Percentiles rank a stretch among this genome's conserved stretches.
Conservation (phyloP, 1,140 invertebrate species). For the Brachionus manjavacas region DNA sequence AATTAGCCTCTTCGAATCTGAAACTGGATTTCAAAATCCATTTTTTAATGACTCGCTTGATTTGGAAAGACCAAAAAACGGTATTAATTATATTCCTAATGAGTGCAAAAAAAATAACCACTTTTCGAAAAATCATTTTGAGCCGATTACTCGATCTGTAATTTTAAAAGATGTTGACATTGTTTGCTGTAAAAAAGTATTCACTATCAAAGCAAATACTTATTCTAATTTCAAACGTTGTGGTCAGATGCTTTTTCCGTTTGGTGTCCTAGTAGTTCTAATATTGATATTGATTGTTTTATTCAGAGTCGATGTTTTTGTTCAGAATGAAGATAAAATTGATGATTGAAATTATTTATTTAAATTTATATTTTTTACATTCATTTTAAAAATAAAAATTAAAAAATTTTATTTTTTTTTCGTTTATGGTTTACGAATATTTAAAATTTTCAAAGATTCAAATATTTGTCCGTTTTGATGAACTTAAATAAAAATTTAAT, state of each 20-base stretch:
- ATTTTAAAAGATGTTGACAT: not conserved
- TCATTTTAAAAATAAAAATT: not conserved
- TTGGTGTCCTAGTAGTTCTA: not conserved
- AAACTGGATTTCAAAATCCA: constrained; percentile 4
- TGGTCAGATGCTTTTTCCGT: not conserved
- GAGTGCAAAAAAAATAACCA: not conserved
- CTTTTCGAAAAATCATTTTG: not conserved
- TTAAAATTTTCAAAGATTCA: not conserved
- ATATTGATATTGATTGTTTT: constrained; percentile 23
- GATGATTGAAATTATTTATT: constrained; percentile 13
- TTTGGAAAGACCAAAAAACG: not conserved
- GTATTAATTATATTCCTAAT: not conserved
- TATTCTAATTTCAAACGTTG: not conserved
- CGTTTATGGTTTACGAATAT: not conserved
- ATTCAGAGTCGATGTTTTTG: constrained; percentile 35
- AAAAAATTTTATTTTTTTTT: not conserved
- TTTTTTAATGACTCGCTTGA: not conserved
- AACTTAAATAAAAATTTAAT: not conserved
- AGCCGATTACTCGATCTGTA: not conserved
- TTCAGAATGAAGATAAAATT: constrained; percentile 4
- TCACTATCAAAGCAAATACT: not conserved
- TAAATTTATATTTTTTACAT: not conserved
- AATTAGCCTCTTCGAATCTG: not conserved
- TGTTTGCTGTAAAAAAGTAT: not conserved
- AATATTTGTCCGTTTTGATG: not conserved